Conservation (phyloP, 1,140 invertebrate species). For the Caenorhabditis brenneri region DNA sequence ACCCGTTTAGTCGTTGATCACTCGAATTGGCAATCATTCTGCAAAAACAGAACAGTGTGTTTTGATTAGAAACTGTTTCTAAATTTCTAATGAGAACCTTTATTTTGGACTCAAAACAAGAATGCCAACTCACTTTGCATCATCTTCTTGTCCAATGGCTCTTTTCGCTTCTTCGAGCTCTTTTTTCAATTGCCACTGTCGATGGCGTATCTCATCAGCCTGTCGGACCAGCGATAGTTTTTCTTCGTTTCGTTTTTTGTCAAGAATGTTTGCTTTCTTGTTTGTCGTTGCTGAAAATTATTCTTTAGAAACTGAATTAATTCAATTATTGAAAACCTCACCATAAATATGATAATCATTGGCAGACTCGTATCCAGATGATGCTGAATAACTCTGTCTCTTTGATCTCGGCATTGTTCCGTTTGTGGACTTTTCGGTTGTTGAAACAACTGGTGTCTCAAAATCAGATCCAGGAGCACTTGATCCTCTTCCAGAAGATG, state of each 20-base stretch:
- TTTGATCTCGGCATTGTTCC: conserved; percentile 40
- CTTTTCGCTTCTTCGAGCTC: conserved; percentile 34
- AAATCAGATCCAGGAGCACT: conserved; percentile 44
- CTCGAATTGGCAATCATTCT: conserved; percentile 18
- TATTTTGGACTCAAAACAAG: no score
- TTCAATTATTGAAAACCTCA: no score
- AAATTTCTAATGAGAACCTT: no score
- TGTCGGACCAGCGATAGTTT: conserved; percentile 1
- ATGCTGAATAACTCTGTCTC: conserved; percentile 52
- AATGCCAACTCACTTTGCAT: conserved; percentile 42
- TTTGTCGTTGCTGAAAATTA: conserved; percentile 35
- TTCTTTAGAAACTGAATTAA: no score
- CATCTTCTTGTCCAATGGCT: conserved; percentile 39
- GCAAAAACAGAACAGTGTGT: conserved; percentile 14
- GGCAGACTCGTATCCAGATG: conserved; percentile 49
- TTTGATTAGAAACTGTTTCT: no score
- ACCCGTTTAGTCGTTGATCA: conserved; percentile 24
- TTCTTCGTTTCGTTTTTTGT: conserved; percentile 37
- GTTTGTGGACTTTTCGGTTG: neutral
- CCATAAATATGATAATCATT: conserved; percentile 43
- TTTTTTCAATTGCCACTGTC: conserved; percentile 22
- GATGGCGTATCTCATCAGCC: conserved; percentile 23
- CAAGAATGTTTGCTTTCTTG: conserved; percentile 8
- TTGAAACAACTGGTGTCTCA: neutral
- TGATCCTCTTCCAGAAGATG: conserved; percentile 47